Evolutionary conservation across 2,888 invertebrate genomes (phyloP).

Genomic region (Melikaiella ostensackeni): DNA sequence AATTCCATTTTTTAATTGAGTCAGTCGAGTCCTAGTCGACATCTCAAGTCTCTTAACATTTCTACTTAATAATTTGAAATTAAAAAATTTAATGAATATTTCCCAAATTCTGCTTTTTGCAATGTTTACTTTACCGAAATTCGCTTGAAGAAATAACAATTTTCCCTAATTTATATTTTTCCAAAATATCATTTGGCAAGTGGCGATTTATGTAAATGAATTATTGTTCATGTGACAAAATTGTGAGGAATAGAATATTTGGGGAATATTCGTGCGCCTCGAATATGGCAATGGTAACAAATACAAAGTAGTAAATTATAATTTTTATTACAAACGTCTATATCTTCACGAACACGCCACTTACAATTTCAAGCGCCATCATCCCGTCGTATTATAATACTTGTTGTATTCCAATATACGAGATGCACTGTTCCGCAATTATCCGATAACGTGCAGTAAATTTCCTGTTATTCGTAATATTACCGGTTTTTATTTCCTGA

Average conservation of each 20-base stretch:
- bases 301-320: neutral
- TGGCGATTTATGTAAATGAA: too few species aligned
- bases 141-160: too few species aligned
- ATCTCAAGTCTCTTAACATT: neutral
- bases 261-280: too few species aligned
- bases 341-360: neutral
- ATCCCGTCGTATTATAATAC: neutral
- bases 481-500: constrained; percentile 13
- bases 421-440: constrained; percentile 16
- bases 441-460: constrained; percentile 25
- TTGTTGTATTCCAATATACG: neutral
- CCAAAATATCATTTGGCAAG: too few species aligned
- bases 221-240: too few species aligned
- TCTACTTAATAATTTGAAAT: neutral
- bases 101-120: too few species aligned
- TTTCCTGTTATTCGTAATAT: neutral
- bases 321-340: neutral
- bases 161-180: too few species aligned
- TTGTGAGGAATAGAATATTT: too few species aligned
- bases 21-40: neutral
- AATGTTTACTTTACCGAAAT: too few species aligned
- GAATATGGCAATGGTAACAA: neutral
- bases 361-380: neutral
- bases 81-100: too few species aligned
- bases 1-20: constrained; percentile 61